Conservation (phyloP, 2,888 invertebrate species). For the Glaucopsyche alexis region DNA sequence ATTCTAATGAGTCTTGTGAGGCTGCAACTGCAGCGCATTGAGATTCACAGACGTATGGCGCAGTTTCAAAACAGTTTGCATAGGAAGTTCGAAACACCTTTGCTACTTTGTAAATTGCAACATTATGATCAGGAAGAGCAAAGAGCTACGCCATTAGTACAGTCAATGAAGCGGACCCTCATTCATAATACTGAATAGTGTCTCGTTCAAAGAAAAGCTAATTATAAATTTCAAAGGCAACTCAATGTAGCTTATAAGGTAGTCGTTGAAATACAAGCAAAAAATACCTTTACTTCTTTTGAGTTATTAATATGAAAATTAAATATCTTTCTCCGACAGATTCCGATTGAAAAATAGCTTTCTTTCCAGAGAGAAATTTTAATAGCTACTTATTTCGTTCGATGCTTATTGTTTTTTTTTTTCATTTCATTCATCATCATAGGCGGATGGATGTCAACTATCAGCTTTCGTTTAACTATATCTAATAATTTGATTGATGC, state of each 20-base stretch:
- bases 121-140: slow-evolving; percentile 18
- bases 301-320: slow-evolving; percentile 7
- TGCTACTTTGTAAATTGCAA: slow-evolving; percentile 9
- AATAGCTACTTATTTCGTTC: background rate
- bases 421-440: background rate
- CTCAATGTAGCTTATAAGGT: slow-evolving; percentile 7
- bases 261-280: slow-evolving; percentile 9
- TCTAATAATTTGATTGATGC: background rate
- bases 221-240: slow-evolving; percentile 23
- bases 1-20: too few relatives aligned
- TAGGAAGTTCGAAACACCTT: slow-evolving; percentile 2
- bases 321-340: background rate
- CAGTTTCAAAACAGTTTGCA: background rate
- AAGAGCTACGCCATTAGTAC: slow-evolving; percentile 17
- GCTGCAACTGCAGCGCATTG: background rate
- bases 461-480: background rate
- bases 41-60: background rate
- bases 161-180: slow-evolving; percentile 25
- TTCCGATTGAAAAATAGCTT: slow-evolving; percentile 1
- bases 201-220: slow-evolving; percentile 28
- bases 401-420: background rate
- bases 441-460: background rate
- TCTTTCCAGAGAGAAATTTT: background rate
- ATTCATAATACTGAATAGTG: slow-evolving; percentile 27
- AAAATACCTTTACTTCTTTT: background rate